phyloP scores from a whole-genome alignment of 2,888 invertebrate species.

The Gandaritis pyraliata region DNA sequence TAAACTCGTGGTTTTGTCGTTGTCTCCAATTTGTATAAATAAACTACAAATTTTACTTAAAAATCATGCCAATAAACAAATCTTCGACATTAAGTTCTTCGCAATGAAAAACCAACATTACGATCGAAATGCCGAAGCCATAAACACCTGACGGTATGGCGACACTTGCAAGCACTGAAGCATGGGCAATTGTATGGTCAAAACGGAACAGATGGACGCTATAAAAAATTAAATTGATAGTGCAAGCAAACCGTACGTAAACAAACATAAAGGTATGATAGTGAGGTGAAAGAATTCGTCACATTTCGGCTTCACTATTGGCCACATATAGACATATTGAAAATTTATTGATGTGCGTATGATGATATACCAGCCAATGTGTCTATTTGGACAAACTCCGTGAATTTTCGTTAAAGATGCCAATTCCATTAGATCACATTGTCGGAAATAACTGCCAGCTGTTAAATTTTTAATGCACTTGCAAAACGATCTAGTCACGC shows the following conservation, averaged over 20 bases:
- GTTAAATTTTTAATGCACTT: slow-evolving; percentile 42
- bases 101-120: slow-evolving; percentile 13
- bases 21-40: neutral
- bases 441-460: slow-evolving; percentile 31
- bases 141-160: slow-evolving; percentile 27
- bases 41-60: neutral
- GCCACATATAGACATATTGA: too few species aligned
- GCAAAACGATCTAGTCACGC: slow-evolving; percentile 41
- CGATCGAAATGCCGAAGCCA: slow-evolving; percentile 13
- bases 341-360: neutral
- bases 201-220: slow-evolving; percentile 7
- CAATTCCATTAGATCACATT: slow-evolving; percentile 27
- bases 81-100: neutral
- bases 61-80: neutral
- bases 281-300: too few species aligned
- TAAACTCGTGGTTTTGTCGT: neutral
- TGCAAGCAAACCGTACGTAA: neutral
- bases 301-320: too few species aligned
- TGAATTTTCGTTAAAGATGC: neutral
- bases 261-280: neutral
- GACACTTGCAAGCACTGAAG: slow-evolving; percentile 3
- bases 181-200: slow-evolving; percentile 5
- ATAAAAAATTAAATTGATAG: slow-evolving; percentile 1
- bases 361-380: neutral
- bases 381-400: neutral